Evolutionary conservation across 2,113 vertebrate genomes (phyloP).

Genomic region (Eidolon helvum): DNA sequence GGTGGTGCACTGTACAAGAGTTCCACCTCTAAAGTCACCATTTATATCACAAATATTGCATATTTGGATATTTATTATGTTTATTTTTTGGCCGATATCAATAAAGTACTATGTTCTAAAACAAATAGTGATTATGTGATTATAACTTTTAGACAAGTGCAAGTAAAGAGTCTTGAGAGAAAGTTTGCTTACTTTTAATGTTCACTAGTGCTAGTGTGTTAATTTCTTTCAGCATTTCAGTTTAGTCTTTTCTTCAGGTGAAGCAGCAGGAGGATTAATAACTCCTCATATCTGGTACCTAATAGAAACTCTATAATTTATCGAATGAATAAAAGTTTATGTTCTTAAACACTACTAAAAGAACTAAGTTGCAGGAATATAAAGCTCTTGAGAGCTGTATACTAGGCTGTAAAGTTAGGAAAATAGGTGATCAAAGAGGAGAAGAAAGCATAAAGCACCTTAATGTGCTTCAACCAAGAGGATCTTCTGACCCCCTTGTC

Average conservation of each 20-base stretch:
- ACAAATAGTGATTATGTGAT: background rate
- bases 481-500: background rate
- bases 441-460: background rate
- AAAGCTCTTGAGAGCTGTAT: background rate
- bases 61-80: background rate
- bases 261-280: background rate
- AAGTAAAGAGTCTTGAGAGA: background rate
- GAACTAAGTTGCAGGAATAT: background rate
- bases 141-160: background rate
- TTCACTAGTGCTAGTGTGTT: background rate
- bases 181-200: background rate
- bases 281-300: background rate
- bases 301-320: background rate
- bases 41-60: background rate
- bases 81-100: background rate
- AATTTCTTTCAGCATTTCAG: background rate
- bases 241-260: background rate
- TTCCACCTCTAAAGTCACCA: background rate
- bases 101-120: background rate
- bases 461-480: background rate
- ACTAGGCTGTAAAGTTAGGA: background rate
- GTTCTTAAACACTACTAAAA: background rate
- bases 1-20: background rate
- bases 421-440: background rate
- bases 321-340: background rate